Percentiles rank a stretch among this genome's conserved stretches.
phyloP scores from a whole-genome alignment of 2,888 invertebrate species.

The Cristatella mucedo region DNA sequence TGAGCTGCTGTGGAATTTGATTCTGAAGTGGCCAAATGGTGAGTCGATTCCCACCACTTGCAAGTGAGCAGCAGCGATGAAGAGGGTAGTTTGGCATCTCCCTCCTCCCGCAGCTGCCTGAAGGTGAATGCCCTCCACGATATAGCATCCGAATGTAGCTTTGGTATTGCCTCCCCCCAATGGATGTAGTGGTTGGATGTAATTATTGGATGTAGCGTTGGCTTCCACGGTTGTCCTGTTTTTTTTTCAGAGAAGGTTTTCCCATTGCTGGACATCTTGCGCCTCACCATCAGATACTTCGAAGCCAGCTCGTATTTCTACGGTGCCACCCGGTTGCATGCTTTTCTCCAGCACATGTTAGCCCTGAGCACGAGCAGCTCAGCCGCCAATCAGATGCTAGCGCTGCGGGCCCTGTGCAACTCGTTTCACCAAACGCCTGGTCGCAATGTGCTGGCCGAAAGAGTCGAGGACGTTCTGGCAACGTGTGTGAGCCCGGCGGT shows the following conservation, averaged over 20 bases:
- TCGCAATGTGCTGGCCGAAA: conserved; percentile 17
- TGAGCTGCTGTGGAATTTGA: no score
- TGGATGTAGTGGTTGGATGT: no score
- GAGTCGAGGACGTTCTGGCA: conserved; percentile 21
- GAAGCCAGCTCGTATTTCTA: conserved; percentile 46
- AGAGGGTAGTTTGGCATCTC: no score
- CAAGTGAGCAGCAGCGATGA: no score
- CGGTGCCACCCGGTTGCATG: conserved; percentile 20
- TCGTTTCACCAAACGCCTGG: conserved; percentile 51
- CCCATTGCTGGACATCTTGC: conserved; percentile 70
- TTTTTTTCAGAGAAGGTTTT: conserved; percentile 53
- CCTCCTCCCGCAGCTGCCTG: no score
- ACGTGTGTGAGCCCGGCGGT: conserved; percentile 17
- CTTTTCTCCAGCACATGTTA: conserved; percentile 40
- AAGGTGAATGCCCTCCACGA: no score
- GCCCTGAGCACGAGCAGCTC: conserved; percentile 39
- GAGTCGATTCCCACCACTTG: no score
- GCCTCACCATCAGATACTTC: conserved; percentile 61
- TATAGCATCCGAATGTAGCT: no score
- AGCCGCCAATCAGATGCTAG: conserved; percentile 40
- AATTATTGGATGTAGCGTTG: no score
- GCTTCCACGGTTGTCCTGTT: no score
- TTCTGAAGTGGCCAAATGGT: no score
- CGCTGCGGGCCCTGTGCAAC: conserved; percentile 52
- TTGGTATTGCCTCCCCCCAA: no score